phyloP scores from a whole-genome alignment of 2,113 vertebrate species.

The Percina caprodes region DNA sequence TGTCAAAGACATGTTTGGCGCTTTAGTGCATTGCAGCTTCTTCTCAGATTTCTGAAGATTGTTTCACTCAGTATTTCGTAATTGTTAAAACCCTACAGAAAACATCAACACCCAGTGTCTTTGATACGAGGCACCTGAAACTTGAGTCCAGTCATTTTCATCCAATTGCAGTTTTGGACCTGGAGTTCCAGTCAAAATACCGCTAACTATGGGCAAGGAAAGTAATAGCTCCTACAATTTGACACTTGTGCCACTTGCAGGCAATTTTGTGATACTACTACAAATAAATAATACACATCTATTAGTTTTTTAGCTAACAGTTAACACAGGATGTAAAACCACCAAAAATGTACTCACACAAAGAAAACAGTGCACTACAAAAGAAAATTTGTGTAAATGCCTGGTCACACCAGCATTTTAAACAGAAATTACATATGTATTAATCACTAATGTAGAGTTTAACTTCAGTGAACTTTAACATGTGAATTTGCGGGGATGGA shows the following conservation, averaged over 20 bases:
- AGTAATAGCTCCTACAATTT: conserved; percentile 5
- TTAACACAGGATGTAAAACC: too few species aligned
- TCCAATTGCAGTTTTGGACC: background rate
- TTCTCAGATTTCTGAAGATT: conserved; percentile 35
- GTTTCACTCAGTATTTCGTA: conserved; percentile 22
- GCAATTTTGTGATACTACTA: background rate
- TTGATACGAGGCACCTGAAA: conserved; percentile 30
- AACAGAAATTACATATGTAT: background rate
- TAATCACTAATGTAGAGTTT: background rate
- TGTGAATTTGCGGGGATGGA: background rate
- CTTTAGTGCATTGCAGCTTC: conserved; percentile 48
- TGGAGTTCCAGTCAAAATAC: background rate
- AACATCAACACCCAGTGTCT: background rate
- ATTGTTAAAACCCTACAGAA: background rate
- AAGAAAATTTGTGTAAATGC: background rate
- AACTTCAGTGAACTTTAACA: background rate
- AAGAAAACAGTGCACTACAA: background rate
- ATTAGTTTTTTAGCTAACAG: too few species aligned
- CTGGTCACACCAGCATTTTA: background rate
- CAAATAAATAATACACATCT: too few species aligned
- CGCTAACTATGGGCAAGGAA: background rate
- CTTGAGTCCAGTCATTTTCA: background rate
- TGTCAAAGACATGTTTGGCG: conserved; percentile 38
- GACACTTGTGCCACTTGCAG: conserved; percentile 4
- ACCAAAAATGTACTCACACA: background rate